These are phyloP conservation scores for Bungarus multicinctus DNA, from an alignment of 2,113 vertebrate species.

Conservation along the genomic window DNA sequence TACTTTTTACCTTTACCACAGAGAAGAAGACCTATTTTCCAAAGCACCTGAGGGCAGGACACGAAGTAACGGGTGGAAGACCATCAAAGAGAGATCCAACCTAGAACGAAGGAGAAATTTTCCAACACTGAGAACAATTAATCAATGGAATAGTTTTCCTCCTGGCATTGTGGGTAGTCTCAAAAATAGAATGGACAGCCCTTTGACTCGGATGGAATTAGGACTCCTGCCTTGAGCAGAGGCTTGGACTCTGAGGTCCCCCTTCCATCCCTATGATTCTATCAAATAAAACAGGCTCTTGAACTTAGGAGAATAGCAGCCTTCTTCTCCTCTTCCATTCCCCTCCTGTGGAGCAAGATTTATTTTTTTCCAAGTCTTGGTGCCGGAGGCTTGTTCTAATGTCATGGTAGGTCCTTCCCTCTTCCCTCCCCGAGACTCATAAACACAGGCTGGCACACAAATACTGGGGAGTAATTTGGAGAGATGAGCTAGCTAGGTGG, in stretches of 20 bases:
- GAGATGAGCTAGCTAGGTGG: constrained; percentile 54
- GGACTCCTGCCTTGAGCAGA: neutral
- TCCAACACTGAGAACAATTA: neutral
- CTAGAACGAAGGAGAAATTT: neutral
- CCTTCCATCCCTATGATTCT: neutral
- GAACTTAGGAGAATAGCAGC: neutral
- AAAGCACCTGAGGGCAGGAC: too few species aligned
- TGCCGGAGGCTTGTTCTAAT: neutral
- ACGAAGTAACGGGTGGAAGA: too few species aligned
- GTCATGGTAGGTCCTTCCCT: neutral
- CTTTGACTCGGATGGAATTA: neutral
- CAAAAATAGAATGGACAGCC: too few species aligned
- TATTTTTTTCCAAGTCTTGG: neutral
- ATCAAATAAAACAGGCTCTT: neutral
- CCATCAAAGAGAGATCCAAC: neutral
- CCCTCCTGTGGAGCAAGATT: neutral
- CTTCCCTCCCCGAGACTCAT: constrained; percentile 17
- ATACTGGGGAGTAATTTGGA: constrained; percentile 34
- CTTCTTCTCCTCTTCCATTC: neutral
- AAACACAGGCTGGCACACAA: neutral
- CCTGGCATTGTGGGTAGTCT: neutral
- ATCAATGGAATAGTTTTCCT: neutral
- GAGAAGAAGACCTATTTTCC: too few species aligned
- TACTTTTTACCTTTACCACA: too few species aligned
- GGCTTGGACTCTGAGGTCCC: neutral